phyloP scores from a whole-genome alignment of 30 jellyfish, hydroid and myxozoan species.

The Rhopilema esculentum region DNA sequence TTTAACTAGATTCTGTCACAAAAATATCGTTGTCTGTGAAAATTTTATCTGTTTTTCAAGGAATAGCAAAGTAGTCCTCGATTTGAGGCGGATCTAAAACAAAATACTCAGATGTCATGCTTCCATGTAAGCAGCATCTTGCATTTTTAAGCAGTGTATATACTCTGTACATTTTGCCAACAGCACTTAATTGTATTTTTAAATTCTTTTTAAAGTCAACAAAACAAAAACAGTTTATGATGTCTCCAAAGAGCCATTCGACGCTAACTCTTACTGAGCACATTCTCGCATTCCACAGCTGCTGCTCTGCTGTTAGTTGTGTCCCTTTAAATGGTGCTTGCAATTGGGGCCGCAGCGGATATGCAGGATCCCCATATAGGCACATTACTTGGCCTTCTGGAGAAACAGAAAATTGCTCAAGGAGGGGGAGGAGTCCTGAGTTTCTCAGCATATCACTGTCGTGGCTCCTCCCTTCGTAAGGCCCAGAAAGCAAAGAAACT shows the following conservation, averaged over 20 bases:
- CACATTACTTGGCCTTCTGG: constrained; percentile 1
- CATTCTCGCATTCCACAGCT: too few species aligned
- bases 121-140: constrained; percentile 11
- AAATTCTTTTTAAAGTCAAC: too few species aligned
- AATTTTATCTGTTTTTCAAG: not conserved
- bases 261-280: too few species aligned
- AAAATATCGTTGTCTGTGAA: too few species aligned
- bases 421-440: not conserved
- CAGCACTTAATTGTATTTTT: too few species aligned
- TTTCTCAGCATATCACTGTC: not conserved
- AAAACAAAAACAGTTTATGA: too few species aligned
- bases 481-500: not conserved
- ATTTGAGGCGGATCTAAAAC: constrained; percentile 1
- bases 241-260: too few species aligned
- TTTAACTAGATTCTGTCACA: too few species aligned
- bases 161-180: not conserved
- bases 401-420: not conserved
- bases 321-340: too few species aligned
- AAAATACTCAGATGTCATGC: constrained; percentile 7
- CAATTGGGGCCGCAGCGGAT: too few species aligned
- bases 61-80: too few species aligned
- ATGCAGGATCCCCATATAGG: not conserved
- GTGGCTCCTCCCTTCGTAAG: not conserved
- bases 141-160: not conserved
- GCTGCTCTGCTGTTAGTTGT: too few species aligned